Conservation (phyloP, 2,797 vertebrate genomes). For the Neosalanx taihuensis region DNA sequence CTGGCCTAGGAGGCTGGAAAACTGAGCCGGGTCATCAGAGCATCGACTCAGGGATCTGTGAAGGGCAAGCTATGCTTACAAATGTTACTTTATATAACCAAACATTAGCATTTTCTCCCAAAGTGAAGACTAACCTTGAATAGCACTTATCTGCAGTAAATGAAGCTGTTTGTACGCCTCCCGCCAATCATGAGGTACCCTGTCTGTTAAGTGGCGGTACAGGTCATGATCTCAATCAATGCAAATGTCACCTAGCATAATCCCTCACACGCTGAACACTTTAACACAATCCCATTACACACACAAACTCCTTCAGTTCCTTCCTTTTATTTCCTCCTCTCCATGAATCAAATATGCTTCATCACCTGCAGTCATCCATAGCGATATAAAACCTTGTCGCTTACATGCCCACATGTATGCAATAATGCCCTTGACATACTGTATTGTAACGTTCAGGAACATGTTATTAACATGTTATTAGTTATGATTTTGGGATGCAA, state of each 20-base stretch:
- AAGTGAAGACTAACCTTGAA: too few species aligned
- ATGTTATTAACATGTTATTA: conserved; percentile 51
- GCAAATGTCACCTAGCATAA: conserved; percentile 63
- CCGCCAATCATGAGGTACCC: conserved; percentile 24
- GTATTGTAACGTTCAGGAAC: not conserved
- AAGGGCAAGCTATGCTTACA: conserved; percentile 31
- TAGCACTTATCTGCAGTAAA: not conserved
- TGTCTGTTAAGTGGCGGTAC: conserved; percentile 36
- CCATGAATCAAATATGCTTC: not conserved
- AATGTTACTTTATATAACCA: not conserved
- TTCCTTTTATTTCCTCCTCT: not conserved
- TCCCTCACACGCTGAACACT: conserved; percentile 52
- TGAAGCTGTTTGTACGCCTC: conserved; percentile 6
- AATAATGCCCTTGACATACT: not conserved
- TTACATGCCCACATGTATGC: conserved; percentile 47
- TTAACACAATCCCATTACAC: conserved; percentile 13
- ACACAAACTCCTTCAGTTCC: conserved; percentile 47
- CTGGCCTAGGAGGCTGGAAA: conserved; percentile 30
- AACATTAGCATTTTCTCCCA: too few species aligned
- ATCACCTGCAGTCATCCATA: not conserved
- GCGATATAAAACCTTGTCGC: conserved; percentile 28
- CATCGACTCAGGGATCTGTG: conserved; percentile 23
- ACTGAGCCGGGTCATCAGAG: conserved; percentile 31
- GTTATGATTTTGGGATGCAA: conserved; percentile 56
- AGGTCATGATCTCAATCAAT: conserved; percentile 48